These are phyloP conservation scores for Melanotaenia nigrans DNA, from an alignment of 2,797 vertebrate genomes.

Conservation along the genomic window DNA sequence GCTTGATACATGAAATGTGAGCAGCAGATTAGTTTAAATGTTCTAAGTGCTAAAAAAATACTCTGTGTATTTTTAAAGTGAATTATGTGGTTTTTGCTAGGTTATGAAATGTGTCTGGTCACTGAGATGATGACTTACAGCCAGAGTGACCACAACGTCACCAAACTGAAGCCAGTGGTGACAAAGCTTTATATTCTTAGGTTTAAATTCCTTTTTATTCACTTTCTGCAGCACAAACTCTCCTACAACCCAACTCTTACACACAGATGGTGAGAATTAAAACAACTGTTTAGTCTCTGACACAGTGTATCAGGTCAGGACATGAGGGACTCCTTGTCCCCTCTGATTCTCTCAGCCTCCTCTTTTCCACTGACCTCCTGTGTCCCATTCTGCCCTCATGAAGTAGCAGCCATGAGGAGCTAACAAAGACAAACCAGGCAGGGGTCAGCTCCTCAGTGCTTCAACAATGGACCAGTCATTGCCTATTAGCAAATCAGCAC, in stretches of 20 bases:
- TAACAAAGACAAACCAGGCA: slow-evolving; percentile 63
- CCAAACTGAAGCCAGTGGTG: slow-evolving; percentile 17
- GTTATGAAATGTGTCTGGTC: slow-evolving; percentile 25
- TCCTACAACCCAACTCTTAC: slow-evolving; percentile 4
- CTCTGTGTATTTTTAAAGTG: not conserved
- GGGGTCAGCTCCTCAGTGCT: slow-evolving; percentile 48
- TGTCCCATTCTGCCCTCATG: slow-evolving; percentile 43
- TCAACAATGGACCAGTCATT: slow-evolving; percentile 71
- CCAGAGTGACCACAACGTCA: slow-evolving; percentile 14
- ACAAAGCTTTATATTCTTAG: slow-evolving; percentile 51
- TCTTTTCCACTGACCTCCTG: slow-evolving; percentile 17
- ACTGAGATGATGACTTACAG: slow-evolving; percentile 16
- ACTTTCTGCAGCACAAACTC: slow-evolving; percentile 10
- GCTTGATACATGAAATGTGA: not conserved
- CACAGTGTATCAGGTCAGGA: slow-evolving; percentile 52
- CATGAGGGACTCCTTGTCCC: slow-evolving; percentile 52
- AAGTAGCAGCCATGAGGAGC: slow-evolving; percentile 38
- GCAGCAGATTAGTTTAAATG: slow-evolving; percentile 1
- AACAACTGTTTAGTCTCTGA: slow-evolving; percentile 44
- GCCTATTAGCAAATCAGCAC: slow-evolving; percentile 62
- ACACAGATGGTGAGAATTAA: slow-evolving; percentile 43
- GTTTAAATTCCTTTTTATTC: slow-evolving; percentile 34
- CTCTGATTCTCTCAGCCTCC: slow-evolving; percentile 27
- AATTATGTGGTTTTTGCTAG: slow-evolving; percentile 9
- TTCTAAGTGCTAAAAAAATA: not conserved